A percentile compares a stretch with the other conserved stretches of the same genome.
These are phyloP conservation scores for Eurytoma californica DNA, from an alignment of 2,888 invertebrate genomes.

Conservation along the genomic window DNA sequence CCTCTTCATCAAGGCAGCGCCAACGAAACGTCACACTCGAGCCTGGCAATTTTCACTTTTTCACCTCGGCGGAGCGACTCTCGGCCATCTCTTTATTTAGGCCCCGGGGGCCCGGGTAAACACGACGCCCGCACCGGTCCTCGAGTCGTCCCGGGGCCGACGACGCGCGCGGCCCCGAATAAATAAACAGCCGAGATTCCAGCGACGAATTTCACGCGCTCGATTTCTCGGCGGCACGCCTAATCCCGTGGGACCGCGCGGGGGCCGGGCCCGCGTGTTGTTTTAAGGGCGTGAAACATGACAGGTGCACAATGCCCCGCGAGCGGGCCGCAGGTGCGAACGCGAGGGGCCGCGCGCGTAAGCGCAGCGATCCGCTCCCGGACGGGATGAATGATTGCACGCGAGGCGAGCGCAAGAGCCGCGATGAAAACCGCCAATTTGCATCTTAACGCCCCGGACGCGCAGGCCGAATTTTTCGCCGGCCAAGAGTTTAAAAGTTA, in stretches of 20 bases:
- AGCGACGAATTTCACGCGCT: slow-evolving; percentile 49
- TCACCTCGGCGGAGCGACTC: background rate
- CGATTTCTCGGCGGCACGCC: slow-evolving; percentile 44
- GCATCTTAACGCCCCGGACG: slow-evolving; percentile 38
- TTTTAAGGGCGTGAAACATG: slow-evolving; percentile 73
- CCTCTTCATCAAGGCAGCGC: slow-evolving; percentile 10
- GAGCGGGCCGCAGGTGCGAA: slow-evolving; percentile 70
- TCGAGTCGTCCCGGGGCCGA: slow-evolving; percentile 52
- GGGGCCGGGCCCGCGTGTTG: slow-evolving; percentile 64
- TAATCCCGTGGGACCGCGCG: slow-evolving; percentile 67
- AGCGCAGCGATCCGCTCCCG: background rate
- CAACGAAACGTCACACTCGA: slow-evolving; percentile 40
- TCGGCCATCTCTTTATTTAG: slow-evolving; percentile 63
- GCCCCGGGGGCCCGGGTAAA: slow-evolving; percentile 62
- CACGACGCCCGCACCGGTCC: slow-evolving; percentile 58
- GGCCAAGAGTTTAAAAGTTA: slow-evolving; percentile 10
- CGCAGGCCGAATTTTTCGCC: slow-evolving; percentile 35
- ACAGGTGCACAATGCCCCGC: slow-evolving; percentile 71
- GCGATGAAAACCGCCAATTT: slow-evolving; percentile 54
- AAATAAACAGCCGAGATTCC: slow-evolving; percentile 70
- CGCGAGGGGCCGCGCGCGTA: slow-evolving; percentile 30
- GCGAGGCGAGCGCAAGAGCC: slow-evolving; percentile 26
- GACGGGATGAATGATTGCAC: slow-evolving; percentile 53
- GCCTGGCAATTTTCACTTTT: slow-evolving; percentile 54
- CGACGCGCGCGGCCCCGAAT: slow-evolving; percentile 59